Evolutionary conservation across 92 coral and sea anemone genomes (phyloP).

Genomic region (Palythoa grandiflora): DNA sequence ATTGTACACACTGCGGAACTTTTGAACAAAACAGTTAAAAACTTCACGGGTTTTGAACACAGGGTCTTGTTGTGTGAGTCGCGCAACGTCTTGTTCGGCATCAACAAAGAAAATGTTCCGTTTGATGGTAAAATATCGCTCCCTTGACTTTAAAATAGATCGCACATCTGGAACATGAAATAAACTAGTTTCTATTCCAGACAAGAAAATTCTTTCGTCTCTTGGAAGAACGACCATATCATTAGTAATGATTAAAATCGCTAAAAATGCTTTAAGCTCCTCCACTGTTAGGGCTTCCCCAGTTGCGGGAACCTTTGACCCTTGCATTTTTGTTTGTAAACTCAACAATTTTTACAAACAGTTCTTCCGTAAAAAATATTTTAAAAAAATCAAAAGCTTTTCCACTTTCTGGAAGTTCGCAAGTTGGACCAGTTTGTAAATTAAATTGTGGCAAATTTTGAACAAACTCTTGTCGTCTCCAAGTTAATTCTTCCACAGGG

Average conservation of each 20-base stretch:
- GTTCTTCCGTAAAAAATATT: slow-evolving; percentile 13
- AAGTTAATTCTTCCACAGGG: background rate
- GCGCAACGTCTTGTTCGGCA: slow-evolving; percentile 34
- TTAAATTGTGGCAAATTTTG: slow-evolving; percentile 38
- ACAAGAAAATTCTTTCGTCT: slow-evolving; percentile 48
- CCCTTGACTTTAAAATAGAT: background rate
- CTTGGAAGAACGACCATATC: slow-evolving; percentile 48
- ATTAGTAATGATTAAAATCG: slow-evolving; percentile 45
- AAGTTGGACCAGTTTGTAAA: background rate
- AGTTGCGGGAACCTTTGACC: slow-evolving; percentile 38
- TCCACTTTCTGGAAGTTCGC: slow-evolving; percentile 35
- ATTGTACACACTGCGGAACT: slow-evolving; percentile 31
- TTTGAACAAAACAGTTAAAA: slow-evolving; percentile 12
- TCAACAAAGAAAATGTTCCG: too few species aligned
- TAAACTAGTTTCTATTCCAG: slow-evolving; percentile 36
- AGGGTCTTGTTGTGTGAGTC: slow-evolving; percentile 30
- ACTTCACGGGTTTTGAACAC: slow-evolving; percentile 53
- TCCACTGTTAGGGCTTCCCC: slow-evolving; percentile 45
- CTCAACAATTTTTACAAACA: slow-evolving; percentile 36
- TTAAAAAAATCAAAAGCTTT: slow-evolving; percentile 48
- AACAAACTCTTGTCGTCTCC: slow-evolving; percentile 3
- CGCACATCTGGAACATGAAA: slow-evolving; percentile 40
- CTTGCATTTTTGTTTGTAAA: slow-evolving; percentile 57
- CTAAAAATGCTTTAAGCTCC: slow-evolving; percentile 42
- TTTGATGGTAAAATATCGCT: background rate